These are phyloP conservation scores for Erythrolamprus reginae DNA, from an alignment of 2,113 vertebrate genomes.

Conservation along the genomic window DNA sequence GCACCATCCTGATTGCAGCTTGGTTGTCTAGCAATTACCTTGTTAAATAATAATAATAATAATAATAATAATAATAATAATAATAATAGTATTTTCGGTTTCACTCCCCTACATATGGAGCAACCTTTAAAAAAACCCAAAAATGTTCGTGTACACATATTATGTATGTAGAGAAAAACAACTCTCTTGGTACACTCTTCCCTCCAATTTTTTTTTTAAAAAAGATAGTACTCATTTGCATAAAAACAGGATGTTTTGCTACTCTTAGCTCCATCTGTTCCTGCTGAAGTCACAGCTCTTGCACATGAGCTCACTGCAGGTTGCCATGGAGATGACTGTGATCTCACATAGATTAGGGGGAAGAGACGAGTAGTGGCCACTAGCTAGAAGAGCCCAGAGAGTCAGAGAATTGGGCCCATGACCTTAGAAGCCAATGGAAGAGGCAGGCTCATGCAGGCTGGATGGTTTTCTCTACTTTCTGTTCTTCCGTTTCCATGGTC, in stretches of 20 bases:
- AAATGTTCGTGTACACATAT: background rate
- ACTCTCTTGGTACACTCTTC: slow-evolving; percentile 26
- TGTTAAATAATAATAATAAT: background rate
- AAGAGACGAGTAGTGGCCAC: background rate
- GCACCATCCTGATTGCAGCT: background rate
- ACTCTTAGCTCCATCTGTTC: slow-evolving; percentile 60
- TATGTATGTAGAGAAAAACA: background rate
- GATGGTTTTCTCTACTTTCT: background rate
- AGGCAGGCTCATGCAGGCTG: background rate
- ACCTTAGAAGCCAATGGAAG: background rate
- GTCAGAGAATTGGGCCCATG: background rate
- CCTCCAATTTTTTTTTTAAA: background rate
- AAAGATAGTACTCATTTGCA: slow-evolving; percentile 57
- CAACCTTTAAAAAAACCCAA: background rate
- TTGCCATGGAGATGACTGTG: slow-evolving; percentile 53
- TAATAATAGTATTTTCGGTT: background rate
- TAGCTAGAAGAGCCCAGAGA: background rate
- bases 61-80: background rate
- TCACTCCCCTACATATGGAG: background rate
- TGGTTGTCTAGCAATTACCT: background rate
- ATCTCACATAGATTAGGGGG: background rate
- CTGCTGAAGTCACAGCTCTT: slow-evolving; percentile 50
- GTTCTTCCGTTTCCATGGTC: background rate
- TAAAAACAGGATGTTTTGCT: slow-evolving; percentile 67
- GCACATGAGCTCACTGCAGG: slow-evolving; percentile 50